A percentile compares a stretch with the other conserved stretches of the same genome.
phyloP scores from a whole-genome alignment of 2,113 vertebrate genomes.

The Cyphomyrus discorhynchus region DNA sequence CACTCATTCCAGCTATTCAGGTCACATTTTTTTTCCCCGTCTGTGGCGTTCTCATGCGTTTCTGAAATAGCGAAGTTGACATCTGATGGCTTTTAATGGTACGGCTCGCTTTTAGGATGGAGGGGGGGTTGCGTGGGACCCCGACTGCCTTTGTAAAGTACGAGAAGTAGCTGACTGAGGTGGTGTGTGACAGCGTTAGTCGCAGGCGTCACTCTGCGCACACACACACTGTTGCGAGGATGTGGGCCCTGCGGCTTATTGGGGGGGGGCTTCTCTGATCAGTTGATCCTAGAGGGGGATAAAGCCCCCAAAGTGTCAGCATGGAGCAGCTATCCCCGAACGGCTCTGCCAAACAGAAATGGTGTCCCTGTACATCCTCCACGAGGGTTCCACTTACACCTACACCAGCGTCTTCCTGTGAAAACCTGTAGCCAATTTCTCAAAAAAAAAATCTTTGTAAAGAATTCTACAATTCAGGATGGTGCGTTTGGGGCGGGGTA shows the following conservation, averaged over 20 bases:
- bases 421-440: background rate
- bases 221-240: background rate
- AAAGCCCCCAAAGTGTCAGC: background rate
- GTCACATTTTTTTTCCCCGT: background rate
- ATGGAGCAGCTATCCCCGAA: background rate
- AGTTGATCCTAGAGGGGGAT: background rate
- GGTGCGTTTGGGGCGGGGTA: background rate
- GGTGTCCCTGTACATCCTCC: background rate
- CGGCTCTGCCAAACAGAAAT: background rate
- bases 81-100: constrained; percentile 7
- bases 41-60: background rate
- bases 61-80: background rate
- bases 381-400: background rate
- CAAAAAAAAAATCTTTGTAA: background rate
- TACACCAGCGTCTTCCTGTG: background rate
- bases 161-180: background rate
- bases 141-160: background rate
- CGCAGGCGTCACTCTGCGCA: background rate
- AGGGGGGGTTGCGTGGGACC: background rate
- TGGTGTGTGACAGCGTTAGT: background rate
- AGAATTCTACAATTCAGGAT: background rate
- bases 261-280: background rate
- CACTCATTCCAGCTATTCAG: background rate
- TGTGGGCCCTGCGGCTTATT: background rate
- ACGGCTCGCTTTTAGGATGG: background rate